These are phyloP conservation scores for Carabus problematicus DNA, from an alignment of 2,888 invertebrate species.

Conservation along the genomic window DNA sequence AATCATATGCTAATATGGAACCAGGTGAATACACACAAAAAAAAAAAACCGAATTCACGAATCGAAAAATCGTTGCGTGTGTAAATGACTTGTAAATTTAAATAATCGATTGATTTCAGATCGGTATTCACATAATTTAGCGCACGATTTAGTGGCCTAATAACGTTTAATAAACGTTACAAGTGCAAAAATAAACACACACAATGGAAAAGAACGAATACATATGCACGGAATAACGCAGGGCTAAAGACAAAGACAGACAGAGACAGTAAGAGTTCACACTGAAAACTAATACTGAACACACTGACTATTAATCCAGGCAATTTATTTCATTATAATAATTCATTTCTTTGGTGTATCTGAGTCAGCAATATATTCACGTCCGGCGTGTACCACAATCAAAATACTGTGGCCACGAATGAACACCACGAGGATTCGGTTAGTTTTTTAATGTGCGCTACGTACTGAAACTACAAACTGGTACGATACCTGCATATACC, in stretches of 20 bases:
- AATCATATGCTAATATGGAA: conserved; percentile 5
- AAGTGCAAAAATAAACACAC: conserved; percentile 36
- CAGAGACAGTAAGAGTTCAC: conserved; percentile 39
- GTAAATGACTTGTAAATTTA: conserved; percentile 28
- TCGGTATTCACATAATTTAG: conserved; percentile 24
- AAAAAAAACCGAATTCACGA: not conserved
- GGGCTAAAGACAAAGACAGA: not conserved
- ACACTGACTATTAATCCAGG: conserved; percentile 58
- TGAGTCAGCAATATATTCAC: conserved; percentile 54
- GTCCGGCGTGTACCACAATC: conserved; percentile 29
- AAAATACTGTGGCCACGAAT: not conserved
- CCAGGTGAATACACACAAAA: not conserved
- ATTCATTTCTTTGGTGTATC: conserved; percentile 55
- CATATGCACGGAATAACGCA: not conserved
- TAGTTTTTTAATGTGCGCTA: conserved; percentile 14
- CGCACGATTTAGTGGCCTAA: conserved; percentile 34
- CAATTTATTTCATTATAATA: conserved; percentile 61
- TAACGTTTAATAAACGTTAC: conserved; percentile 36
- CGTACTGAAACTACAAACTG: conserved; percentile 48
- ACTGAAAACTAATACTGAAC: conserved; percentile 57
- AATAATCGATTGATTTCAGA: conserved; percentile 40
- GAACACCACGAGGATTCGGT: conserved; percentile 8
- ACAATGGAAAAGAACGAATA: conserved; percentile 20
- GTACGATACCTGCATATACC: conserved; percentile 48
- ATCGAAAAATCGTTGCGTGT: conserved; percentile 29